These are phyloP conservation scores for Xylophagus ater DNA, from an alignment of 2,888 invertebrate genomes.

Conservation along the genomic window DNA sequence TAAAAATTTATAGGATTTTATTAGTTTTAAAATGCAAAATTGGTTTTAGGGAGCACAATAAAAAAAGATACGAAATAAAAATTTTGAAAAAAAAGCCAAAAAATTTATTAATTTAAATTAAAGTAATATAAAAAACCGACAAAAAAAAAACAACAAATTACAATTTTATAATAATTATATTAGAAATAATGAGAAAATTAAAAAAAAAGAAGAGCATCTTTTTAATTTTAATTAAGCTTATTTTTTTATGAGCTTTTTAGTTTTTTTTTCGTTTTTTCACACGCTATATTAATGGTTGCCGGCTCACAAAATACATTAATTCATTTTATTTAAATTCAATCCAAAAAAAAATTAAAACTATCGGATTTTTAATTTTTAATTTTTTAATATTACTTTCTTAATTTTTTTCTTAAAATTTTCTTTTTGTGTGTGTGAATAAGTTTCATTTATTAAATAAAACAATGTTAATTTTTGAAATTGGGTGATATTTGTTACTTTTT, in stretches of 20 bases:
- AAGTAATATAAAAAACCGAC: neutral
- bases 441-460: conserved; percentile 11
- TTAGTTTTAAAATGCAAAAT: conserved; percentile 10
- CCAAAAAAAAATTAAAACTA: conserved; percentile 2
- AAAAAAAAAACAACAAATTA: neutral
- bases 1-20: too few species aligned
- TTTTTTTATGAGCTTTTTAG: conserved; percentile 3
- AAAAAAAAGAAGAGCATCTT: too few species aligned
- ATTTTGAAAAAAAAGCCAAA: too few species aligned
- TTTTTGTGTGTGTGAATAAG: conserved; percentile 13
- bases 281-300: conserved; percentile 7
- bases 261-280: neutral
- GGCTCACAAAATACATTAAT: neutral
- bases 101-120: too few species aligned
- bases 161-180: neutral
- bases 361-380: neutral
- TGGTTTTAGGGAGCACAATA: conserved; percentile 16
- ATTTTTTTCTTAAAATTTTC: conserved; percentile 10
- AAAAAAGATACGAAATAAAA: neutral
- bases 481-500: too few species aligned
- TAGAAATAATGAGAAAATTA: too few species aligned
- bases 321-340: neutral
- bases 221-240: conserved; percentile 1
- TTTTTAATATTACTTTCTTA: conserved; percentile 1
- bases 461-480: too few species aligned